Conservation (phyloP, 2,888 invertebrate genomes). For the Agrotis exclamationis region DNA sequence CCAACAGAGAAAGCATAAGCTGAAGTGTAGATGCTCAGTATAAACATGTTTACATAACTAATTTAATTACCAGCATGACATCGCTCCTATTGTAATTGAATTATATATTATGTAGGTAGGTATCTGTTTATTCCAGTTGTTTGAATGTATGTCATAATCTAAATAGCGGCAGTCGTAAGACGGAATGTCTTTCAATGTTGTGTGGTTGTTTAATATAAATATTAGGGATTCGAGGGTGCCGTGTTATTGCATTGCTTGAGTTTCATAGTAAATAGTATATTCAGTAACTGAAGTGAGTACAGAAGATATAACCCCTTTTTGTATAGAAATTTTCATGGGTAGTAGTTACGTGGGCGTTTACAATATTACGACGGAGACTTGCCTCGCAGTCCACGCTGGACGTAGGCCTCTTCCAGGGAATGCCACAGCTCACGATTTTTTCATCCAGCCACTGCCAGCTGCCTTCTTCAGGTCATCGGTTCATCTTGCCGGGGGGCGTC, state of each 20-base stretch:
- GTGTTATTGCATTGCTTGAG: conserved; percentile 30
- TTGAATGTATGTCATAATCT: conserved; percentile 39
- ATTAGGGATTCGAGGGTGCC: not conserved
- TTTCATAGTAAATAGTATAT: not conserved
- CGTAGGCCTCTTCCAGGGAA: no score
- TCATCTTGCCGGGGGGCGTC: no score
- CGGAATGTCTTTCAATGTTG: conserved; percentile 3
- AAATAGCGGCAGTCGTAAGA: conserved; percentile 14
- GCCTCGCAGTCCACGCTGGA: no score
- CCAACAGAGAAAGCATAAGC: conserved; percentile 6
- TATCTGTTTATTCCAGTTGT: conserved; percentile 51
- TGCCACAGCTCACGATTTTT: no score
- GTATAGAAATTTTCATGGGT: not conserved
- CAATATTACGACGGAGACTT: not conserved
- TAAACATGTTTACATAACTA: conserved; percentile 42
- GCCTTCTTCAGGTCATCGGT: no score
- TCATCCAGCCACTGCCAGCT: no score
- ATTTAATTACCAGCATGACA: conserved; percentile 50
- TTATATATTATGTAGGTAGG: conserved; percentile 38
- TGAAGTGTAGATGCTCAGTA: conserved; percentile 24
- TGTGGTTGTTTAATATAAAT: conserved; percentile 35
- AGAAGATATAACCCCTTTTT: not conserved
- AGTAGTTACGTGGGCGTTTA: not conserved
- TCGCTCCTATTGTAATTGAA: conserved; percentile 51
- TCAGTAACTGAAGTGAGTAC: not conserved